Conservation (phyloP, 2,113 vertebrate species). For the Rhea americana region DNA sequence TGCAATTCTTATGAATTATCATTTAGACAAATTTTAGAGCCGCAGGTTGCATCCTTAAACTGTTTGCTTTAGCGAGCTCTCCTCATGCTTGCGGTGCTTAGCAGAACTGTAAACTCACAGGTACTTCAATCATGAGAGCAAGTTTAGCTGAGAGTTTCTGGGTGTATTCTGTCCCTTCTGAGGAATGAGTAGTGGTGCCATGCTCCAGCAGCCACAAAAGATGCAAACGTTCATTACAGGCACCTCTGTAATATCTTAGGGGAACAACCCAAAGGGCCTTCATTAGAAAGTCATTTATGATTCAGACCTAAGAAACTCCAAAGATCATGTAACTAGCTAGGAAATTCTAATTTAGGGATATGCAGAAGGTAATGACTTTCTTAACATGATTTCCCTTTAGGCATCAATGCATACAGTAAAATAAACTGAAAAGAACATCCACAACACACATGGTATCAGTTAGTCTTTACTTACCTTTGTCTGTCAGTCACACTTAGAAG, state of each 20-base stretch:
- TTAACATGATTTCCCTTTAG: not conserved
- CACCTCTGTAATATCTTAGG: not conserved
- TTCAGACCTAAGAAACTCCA: not conserved
- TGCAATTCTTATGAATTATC: not conserved
- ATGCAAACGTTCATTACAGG: not conserved
- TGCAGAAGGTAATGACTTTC: not conserved
- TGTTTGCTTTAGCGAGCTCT: not conserved
- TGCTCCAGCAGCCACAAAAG: not conserved
- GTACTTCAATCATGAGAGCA: not conserved
- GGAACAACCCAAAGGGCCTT: not conserved
- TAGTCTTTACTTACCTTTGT: conserved; percentile 6
- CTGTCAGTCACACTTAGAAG: conserved; percentile 19
- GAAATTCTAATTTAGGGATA: not conserved
- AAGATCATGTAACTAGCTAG: accelerated
- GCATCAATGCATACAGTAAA: not conserved
- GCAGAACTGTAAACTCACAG: not conserved
- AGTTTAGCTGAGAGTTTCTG: not conserved
- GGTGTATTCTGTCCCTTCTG: not conserved
- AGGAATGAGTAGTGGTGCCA: not conserved
- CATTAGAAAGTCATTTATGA: not conserved
- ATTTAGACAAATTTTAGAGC: not conserved
- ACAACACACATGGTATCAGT: not conserved
- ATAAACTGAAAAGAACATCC: not conserved
- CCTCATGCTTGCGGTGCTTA: not conserved
- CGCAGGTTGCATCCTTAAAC: not conserved